A percentile compares a stretch with the other conserved stretches of the same genome.
These are phyloP conservation scores for Prionace glauca DNA, from an alignment of 2,797 vertebrate genomes.

Conservation along the genomic window DNA sequence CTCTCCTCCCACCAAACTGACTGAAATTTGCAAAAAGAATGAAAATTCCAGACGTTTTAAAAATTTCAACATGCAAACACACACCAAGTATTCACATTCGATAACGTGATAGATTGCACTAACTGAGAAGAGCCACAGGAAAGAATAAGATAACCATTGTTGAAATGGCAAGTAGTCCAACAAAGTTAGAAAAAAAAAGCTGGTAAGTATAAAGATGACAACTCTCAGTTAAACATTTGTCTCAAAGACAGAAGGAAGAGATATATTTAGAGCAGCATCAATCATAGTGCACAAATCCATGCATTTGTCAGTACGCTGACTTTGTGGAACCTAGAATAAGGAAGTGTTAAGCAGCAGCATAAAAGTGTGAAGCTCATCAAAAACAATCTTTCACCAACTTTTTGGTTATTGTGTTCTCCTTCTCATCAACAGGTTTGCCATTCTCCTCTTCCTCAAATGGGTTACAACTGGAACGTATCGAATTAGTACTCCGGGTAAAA, in stretches of 20 bases:
- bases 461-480: slow-evolving; percentile 76
- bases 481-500: slow-evolving; percentile 71
- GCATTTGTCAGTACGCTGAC: slow-evolving; percentile 52
- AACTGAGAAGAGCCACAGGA: background rate
- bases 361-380: slow-evolving; percentile 39
- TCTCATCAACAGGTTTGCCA: slow-evolving; percentile 75
- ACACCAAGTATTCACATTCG: background rate
- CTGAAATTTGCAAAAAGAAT: background rate
- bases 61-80: background rate
- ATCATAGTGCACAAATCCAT: slow-evolving; percentile 48
- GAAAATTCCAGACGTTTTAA: background rate
- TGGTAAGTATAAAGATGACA: background rate
- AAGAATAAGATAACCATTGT: background rate
- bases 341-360: slow-evolving; percentile 40
- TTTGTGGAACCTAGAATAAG: slow-evolving; percentile 43
- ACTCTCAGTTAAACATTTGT: background rate
- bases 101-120: background rate
- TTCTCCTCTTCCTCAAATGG: slow-evolving; percentile 87
- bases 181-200: background rate
- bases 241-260: background rate
- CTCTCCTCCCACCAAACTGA: background rate
- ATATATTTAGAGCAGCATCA: background rate
- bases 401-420: slow-evolving; percentile 85
- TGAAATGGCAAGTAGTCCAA: background rate
- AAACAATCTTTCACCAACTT: slow-evolving; percentile 85